phyloP scores from a whole-genome alignment of 1,140 invertebrate genomes.

The Cydia pomonella region DNA sequence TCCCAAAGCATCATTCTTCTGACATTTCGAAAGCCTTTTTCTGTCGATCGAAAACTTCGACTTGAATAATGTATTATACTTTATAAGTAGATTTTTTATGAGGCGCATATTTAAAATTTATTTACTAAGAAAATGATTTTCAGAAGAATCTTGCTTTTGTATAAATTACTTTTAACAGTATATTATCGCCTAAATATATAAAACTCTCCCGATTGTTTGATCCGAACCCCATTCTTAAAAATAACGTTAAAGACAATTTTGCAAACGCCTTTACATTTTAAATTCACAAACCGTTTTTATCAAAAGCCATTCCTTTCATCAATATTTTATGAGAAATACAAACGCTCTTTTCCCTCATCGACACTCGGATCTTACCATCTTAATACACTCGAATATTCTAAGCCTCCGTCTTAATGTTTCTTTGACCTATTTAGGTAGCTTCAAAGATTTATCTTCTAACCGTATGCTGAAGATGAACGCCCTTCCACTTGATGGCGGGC shows the following conservation, averaged over 20 bases:
- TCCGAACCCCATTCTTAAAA: background rate
- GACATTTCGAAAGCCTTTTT: too few species aligned
- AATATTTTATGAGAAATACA: slow-evolving; percentile 9
- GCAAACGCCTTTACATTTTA: background rate
- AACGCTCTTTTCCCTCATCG: background rate
- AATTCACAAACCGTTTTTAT: background rate
- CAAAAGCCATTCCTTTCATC: slow-evolving; percentile 4
- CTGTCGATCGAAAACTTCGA: too few species aligned
- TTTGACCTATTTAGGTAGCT: background rate
- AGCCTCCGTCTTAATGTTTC: background rate
- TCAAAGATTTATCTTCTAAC: background rate
- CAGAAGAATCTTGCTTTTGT: background rate
- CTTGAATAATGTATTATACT: too few species aligned
- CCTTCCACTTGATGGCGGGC: slow-evolving; percentile 4
- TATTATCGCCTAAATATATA: background rate
- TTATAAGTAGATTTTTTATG: too few species aligned
- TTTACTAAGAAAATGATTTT: too few species aligned
- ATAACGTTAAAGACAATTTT: background rate
- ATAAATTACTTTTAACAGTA: background rate
- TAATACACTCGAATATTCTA: slow-evolving; percentile 1
- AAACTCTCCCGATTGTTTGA: background rate
- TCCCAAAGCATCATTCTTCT: too few species aligned
- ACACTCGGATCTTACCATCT: background rate
- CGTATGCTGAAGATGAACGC: background rate
- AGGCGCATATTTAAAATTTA: too few species aligned